Percentiles rank a stretch among this genome's conserved stretches.
These are phyloP conservation scores for Neoniphon sammara DNA, from an alignment of 2,797 vertebrate genomes.

Conservation along the genomic window DNA sequence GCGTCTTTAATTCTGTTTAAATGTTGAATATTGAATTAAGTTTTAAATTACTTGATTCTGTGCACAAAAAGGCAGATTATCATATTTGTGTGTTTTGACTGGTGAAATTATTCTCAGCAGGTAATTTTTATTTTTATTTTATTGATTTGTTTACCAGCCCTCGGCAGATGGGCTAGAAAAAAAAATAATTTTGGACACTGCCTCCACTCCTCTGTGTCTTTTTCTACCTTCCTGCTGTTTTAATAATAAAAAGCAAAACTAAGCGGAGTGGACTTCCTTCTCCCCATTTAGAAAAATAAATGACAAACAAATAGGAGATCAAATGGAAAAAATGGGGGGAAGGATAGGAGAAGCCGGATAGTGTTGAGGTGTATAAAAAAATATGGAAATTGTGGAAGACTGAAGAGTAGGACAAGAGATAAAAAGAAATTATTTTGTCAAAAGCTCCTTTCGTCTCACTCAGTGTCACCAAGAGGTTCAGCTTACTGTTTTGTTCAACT, in stretches of 20 bases:
- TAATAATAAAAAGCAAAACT: conserved; percentile 47
- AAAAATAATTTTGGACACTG: conserved; percentile 22
- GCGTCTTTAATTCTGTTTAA: no score
- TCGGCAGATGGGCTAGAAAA: conserved; percentile 29
- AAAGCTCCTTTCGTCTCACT: conserved; percentile 64
- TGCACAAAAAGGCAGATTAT: no score
- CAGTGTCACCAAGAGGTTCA: conserved; percentile 60
- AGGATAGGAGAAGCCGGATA: conserved; percentile 20
- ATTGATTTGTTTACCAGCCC: conserved; percentile 5
- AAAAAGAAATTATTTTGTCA: conserved; percentile 69
- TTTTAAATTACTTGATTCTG: no score
- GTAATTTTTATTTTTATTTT: conserved; percentile 16
- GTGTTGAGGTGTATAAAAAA: conserved; percentile 41
- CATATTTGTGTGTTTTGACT: no score
- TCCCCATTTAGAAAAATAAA: background rate
- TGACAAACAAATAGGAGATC: conserved; percentile 7
- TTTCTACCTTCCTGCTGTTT: conserved; percentile 42
- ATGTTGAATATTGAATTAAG: no score
- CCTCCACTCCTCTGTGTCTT: conserved; percentile 1
- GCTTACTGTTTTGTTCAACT: conserved; percentile 53
- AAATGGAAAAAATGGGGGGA: conserved; percentile 32
- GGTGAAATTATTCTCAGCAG: background rate
- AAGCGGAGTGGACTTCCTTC: background rate
- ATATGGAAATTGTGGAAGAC: conserved; percentile 28
- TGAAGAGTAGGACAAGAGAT: conserved; percentile 34